Percentiles rank a stretch among this genome's conserved stretches.
Evolutionary conservation across 64 coral and sea anemone genomes (phyloP).

Genomic region (Montipora foliosa): DNA sequence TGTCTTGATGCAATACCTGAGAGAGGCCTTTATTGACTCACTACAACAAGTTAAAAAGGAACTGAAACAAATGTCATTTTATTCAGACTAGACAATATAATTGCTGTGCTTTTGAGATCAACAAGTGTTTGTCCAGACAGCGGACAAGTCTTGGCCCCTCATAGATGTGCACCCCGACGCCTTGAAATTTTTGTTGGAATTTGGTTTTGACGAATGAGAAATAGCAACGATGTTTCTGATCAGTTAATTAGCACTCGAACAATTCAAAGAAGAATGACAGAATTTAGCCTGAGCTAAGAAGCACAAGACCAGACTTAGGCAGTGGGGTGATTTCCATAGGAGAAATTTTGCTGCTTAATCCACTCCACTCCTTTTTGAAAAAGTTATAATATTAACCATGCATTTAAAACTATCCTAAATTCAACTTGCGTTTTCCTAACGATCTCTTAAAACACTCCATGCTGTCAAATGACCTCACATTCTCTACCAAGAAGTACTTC

Average conservation of each 20-base stretch:
- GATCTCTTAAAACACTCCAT: too few species aligned
- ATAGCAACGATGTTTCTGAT: background rate
- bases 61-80: background rate
- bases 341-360: too few species aligned
- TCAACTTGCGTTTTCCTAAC: too few species aligned
- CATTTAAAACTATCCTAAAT: too few species aligned
- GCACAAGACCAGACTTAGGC: background rate
- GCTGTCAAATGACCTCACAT: too few species aligned
- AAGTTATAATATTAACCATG: too few species aligned
- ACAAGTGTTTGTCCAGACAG: background rate
- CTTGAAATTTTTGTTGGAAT: background rate
- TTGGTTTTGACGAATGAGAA: background rate
- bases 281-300: constrained; percentile 47
- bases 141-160: background rate
- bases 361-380: too few species aligned
- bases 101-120: background rate
- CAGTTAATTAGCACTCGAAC: background rate
- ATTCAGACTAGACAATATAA: background rate
- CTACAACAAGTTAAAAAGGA: background rate
- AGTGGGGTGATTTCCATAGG: too few species aligned
- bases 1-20: background rate
- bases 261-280: constrained; percentile 35
- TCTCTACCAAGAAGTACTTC: too few species aligned
- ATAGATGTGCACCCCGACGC: background rate
- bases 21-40: background rate